Conservation (phyloP, 2,113 vertebrate genomes). For the Haliaeetus leucogaster region DNA sequence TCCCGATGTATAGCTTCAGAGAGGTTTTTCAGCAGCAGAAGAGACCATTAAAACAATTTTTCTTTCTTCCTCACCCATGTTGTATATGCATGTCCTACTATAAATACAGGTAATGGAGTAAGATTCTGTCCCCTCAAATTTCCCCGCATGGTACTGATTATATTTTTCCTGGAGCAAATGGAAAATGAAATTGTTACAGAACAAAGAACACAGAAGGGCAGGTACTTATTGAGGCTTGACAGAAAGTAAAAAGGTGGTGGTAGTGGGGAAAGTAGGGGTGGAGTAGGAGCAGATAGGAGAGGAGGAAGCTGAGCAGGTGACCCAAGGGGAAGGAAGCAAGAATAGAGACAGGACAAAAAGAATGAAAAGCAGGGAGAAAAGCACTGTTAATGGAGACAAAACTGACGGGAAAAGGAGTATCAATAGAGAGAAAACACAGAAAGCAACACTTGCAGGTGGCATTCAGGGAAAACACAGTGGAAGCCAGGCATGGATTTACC, state of each 20-base stretch:
- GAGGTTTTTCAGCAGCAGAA: background rate
- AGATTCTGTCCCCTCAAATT: background rate
- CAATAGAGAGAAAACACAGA: background rate
- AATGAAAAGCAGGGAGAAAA: background rate
- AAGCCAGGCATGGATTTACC: background rate
- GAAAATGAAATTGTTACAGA: background rate
- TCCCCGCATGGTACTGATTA: background rate
- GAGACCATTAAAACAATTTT: conserved; percentile 1
- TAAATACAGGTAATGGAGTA: too few relatives aligned
- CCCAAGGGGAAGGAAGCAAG: background rate
- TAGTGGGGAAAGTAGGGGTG: background rate
- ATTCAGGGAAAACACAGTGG: background rate
- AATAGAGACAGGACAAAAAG: background rate
- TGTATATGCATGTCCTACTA: background rate
- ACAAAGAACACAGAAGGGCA: background rate
- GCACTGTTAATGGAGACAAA: background rate
- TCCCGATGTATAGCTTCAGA: conserved; percentile 3
- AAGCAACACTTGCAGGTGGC: background rate
- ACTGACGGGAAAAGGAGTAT: background rate
- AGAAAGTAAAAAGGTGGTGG: background rate
- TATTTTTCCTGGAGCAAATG: background rate
- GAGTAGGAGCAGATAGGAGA: background rate
- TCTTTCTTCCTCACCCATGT: background rate
- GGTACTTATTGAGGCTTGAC: background rate
- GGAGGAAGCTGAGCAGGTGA: background rate